phyloP scores from a whole-genome alignment of 2,888 invertebrate species.

The Beris chalybata region DNA sequence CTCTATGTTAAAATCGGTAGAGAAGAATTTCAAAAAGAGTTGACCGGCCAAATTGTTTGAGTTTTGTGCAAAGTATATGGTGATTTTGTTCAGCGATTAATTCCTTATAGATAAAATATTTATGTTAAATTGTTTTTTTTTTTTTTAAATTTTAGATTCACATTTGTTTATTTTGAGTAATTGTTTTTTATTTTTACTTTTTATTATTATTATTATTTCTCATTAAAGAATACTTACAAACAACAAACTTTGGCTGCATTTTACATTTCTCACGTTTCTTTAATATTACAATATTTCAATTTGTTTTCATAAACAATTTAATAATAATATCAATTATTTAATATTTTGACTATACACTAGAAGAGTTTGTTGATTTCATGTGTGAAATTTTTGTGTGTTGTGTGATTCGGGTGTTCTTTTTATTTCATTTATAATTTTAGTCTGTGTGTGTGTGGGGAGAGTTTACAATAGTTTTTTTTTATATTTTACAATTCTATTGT shows the following conservation, averaged over 20 bases:
- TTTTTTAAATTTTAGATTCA: not conserved
- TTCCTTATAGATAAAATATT: not conserved
- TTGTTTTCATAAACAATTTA: constrained; percentile 11
- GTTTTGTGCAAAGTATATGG: constrained; percentile 10
- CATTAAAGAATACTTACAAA: constrained; percentile 31
- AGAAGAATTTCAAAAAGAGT: too few species aligned
- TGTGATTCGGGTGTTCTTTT: not conserved
- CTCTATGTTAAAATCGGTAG: too few species aligned
- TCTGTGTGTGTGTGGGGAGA: not conserved
- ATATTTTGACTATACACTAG: constrained; percentile 12
- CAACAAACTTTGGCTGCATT: constrained; percentile 39
- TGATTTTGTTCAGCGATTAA: constrained; percentile 4
- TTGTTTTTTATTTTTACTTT: constrained; percentile 3
- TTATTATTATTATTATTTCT: constrained; percentile 21
- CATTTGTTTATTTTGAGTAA: constrained; percentile 11
- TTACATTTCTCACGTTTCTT: constrained; percentile 16
- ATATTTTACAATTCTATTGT: constrained; percentile 9
- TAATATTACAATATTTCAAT: not conserved
- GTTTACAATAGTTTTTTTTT: not conserved
- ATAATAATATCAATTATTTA: constrained; percentile 31
- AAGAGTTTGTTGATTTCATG: constrained; percentile 1
- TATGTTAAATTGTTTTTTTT: too few species aligned
- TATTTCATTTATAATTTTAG: not conserved
- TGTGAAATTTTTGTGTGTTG: constrained; percentile 9
- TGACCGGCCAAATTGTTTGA: too few species aligned